phyloP scores from a whole-genome alignment of 2,797 vertebrate genomes.

The Australoheros facetus region DNA sequence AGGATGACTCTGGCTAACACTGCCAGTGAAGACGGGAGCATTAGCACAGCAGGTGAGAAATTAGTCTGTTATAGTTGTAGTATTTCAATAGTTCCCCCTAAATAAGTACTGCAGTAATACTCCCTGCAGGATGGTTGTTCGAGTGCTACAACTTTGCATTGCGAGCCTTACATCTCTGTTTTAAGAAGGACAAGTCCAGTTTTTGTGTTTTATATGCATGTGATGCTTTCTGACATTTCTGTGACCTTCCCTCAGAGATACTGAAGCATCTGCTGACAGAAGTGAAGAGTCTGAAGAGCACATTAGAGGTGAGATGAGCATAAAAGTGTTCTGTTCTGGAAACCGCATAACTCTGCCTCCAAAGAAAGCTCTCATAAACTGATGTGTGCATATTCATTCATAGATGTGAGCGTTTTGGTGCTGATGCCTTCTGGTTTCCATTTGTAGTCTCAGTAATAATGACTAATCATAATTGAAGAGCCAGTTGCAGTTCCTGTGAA shows the following conservation, averaged over 20 bases:
- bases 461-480: background rate
- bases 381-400: background rate
- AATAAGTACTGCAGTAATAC: background rate
- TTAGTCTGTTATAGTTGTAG: background rate
- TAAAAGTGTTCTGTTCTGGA: background rate
- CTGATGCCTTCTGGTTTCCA: background rate
- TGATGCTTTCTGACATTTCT: conserved; percentile 50
- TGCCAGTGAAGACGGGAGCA: conserved; percentile 43
- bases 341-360: background rate
- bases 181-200: conserved; percentile 36
- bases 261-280: conserved; percentile 75
- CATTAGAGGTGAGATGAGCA: conserved; percentile 74
- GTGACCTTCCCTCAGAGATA: conserved; percentile 66
- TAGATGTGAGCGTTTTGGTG: background rate
- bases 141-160: background rate
- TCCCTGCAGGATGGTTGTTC: background rate
- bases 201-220: conserved; percentile 34
- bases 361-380: background rate
- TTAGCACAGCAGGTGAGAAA: conserved; percentile 65
- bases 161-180: background rate
- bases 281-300: conserved; percentile 72
- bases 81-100: accelerated
- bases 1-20: conserved; percentile 60
- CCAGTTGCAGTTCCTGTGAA: background rate
- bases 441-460: background rate